Conservation (phyloP, 2,113 vertebrate species). For the Equus przewalskii region DNA sequence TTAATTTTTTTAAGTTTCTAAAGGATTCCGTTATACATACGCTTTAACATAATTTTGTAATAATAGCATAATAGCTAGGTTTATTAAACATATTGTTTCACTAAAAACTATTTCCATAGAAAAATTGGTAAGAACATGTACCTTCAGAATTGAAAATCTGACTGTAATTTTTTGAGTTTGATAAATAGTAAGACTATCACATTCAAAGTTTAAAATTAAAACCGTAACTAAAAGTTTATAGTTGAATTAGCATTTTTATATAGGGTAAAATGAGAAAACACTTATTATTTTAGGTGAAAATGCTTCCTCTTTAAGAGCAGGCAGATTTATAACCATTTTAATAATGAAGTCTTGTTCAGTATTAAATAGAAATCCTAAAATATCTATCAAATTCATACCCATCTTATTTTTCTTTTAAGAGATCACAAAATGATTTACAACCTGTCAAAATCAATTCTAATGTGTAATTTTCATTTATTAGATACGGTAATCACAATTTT, state of each 20-base stretch:
- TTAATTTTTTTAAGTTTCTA: background rate
- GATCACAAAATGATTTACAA: slow-evolving; percentile 36
- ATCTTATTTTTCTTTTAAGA: slow-evolving; percentile 23
- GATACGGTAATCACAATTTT: background rate
- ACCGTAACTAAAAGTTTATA: background rate
- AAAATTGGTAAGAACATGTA: background rate
- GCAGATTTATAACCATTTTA: slow-evolving; percentile 23
- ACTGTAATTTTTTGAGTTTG: background rate
- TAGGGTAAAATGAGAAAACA: background rate
- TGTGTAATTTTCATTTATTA: slow-evolving; percentile 15
- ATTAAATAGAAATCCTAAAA: slow-evolving; percentile 44
- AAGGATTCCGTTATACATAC: background rate
- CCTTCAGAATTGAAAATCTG: slow-evolving; percentile 27
- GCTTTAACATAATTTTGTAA: slow-evolving; percentile 5
- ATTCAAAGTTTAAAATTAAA: slow-evolving; percentile 15
- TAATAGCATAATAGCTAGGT: background rate
- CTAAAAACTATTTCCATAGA: slow-evolving; percentile 3
- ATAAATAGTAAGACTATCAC: background rate
- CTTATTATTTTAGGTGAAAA: slow-evolving; percentile 25
- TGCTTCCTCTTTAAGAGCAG: background rate
- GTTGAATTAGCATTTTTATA: slow-evolving; percentile 31
- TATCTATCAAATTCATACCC: background rate
- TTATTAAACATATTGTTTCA: slow-evolving; percentile 23
- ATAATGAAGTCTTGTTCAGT: background rate
- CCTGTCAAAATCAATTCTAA: background rate